Percentiles rank a stretch among this genome's conserved stretches.
Conservation (phyloP, 2,888 invertebrate species). For the Himalopsyche kuldschensis region DNA sequence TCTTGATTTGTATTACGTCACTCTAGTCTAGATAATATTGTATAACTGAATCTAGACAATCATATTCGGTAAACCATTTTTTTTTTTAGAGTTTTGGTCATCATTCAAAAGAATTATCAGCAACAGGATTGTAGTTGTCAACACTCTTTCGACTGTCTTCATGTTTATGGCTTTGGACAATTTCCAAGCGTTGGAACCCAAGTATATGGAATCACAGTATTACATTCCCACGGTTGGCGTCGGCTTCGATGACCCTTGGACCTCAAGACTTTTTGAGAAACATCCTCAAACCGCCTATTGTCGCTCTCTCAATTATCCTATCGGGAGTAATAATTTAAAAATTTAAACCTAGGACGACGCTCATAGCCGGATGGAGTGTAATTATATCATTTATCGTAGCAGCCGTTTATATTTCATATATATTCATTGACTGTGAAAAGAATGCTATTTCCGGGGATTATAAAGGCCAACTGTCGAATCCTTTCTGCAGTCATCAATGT, state of each 20-base stretch:
- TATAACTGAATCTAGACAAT: too few relatives aligned
- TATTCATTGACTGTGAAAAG: slow-evolving; percentile 55
- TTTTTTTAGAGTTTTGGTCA: slow-evolving; percentile 48
- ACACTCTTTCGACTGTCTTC: slow-evolving; percentile 55
- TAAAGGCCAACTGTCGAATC: slow-evolving; percentile 49
- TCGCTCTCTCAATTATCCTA: slow-evolving; percentile 56
- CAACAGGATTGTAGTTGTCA: slow-evolving; percentile 60
- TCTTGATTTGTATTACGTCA: too few relatives aligned
- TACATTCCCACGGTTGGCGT: slow-evolving; percentile 56
- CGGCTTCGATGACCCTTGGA: slow-evolving; percentile 59
- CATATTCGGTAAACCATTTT: neutral
- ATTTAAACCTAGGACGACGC: slow-evolving; percentile 54
- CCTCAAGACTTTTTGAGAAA: slow-evolving; percentile 55
- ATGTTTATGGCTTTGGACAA: slow-evolving; percentile 59
- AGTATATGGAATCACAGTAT: slow-evolving; percentile 62
- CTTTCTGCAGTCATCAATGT: slow-evolving; percentile 60
- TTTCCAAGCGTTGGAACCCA: slow-evolving; percentile 58
- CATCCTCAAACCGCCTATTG: slow-evolving; percentile 60
- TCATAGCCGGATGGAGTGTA: slow-evolving; percentile 56
- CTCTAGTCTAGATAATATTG: too few relatives aligned
- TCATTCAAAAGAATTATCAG: slow-evolving; percentile 56
- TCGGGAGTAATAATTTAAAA: slow-evolving; percentile 60
- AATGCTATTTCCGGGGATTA: slow-evolving; percentile 54
- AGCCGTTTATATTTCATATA: slow-evolving; percentile 51
- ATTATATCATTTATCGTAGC: slow-evolving; percentile 50